phyloP scores from a whole-genome alignment of 2,888 invertebrate species.

The Pteria penguin region DNA sequence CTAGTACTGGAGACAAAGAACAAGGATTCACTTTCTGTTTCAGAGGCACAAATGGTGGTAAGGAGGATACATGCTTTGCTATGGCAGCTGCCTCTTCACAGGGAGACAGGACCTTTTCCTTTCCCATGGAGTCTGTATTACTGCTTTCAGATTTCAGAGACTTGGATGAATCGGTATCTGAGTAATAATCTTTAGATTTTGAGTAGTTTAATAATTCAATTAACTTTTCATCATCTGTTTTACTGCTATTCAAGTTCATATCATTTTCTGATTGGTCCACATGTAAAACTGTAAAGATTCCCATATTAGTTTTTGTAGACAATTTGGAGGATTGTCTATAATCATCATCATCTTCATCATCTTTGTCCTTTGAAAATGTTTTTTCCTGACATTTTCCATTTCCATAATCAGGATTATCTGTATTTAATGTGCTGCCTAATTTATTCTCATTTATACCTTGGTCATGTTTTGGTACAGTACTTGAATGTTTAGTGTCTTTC shows the following conservation, averaged over 20 bases:
- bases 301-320: constrained; percentile 32
- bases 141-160: constrained; percentile 50
- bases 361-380: constrained; percentile 13
- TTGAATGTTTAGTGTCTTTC: not conserved
- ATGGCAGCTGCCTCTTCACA: constrained; percentile 66
- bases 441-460: not conserved
- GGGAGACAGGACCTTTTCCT: constrained; percentile 49
- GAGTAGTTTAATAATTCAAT: constrained; percentile 61
- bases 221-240: constrained; percentile 76
- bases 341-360: constrained; percentile 19
- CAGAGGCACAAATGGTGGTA: constrained; percentile 72
- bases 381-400: constrained; percentile 44
- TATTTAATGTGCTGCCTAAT: not conserved
- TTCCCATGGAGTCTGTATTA: constrained; percentile 52
- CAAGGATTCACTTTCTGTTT: constrained; percentile 66
- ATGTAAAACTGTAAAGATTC: constrained; percentile 67
- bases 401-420: constrained; percentile 32
- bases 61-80: constrained; percentile 62
- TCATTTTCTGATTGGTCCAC: constrained; percentile 55
- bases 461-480: not conserved
- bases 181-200: constrained; percentile 15
- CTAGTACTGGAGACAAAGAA: constrained; percentile 66
- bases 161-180: constrained; percentile 27
- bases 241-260: constrained; percentile 50
- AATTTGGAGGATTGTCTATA: constrained; percentile 39